These are phyloP conservation scores for Apostichopus californicus DNA, from an alignment of 35 echinoderm and acorn worm species.

Conservation along the genomic window DNA sequence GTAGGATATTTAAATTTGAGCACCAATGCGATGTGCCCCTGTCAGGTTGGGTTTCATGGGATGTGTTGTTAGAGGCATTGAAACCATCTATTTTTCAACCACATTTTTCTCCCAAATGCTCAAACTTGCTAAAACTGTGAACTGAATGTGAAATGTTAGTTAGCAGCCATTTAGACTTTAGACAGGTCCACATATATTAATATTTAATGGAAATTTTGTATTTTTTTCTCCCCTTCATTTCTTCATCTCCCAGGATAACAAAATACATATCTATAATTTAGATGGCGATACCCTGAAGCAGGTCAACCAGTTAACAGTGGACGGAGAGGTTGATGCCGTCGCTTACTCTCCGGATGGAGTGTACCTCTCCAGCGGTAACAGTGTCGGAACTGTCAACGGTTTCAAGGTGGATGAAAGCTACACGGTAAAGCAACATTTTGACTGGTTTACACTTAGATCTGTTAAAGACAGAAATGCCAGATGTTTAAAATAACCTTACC, in stretches of 20 bases:
- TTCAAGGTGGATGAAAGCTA: slow-evolving; percentile 50
- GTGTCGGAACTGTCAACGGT: slow-evolving; percentile 8
- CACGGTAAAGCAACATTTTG: slow-evolving; percentile 27
- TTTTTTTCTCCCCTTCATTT: not conserved
- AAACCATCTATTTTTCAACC: too few relatives aligned
- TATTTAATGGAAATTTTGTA: not conserved
- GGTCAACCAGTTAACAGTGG: slow-evolving; percentile 26
- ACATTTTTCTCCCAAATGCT: too few relatives aligned
- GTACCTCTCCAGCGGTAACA: slow-evolving; percentile 20
- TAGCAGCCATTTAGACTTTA: not conserved
- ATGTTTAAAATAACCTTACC: too few relatives aligned
- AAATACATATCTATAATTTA: slow-evolving; percentile 67
- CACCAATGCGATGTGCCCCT: too few relatives aligned
- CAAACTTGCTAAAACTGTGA: too few relatives aligned
- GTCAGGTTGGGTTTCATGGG: too few relatives aligned
- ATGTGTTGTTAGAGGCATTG: too few relatives aligned
- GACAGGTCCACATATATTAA: too few relatives aligned
- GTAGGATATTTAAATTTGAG: too few relatives aligned
- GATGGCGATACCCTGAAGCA: slow-evolving; percentile 53
- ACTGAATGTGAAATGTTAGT: not conserved
- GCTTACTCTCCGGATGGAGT: slow-evolving; percentile 66
- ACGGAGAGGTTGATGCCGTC: slow-evolving; percentile 16
- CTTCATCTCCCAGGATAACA: slow-evolving; percentile 50
- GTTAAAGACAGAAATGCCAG: too few relatives aligned
- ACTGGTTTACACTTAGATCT: not conserved